Evolutionary conservation across 2,113 vertebrate genomes (phyloP).

Genomic region (Alouatta palliata): DNA sequence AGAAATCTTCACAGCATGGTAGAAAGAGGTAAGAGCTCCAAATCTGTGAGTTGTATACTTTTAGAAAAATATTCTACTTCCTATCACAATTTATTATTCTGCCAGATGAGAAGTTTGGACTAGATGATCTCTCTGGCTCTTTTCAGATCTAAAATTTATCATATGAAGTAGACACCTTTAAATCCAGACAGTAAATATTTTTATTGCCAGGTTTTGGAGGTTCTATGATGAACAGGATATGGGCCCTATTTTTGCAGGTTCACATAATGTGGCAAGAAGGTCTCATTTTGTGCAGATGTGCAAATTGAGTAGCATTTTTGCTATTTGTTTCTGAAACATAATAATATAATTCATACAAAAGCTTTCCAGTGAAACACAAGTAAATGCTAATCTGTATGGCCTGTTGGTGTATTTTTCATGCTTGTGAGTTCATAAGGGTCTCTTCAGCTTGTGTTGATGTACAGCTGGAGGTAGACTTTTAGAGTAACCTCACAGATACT

Average conservation of each 20-base stretch:
- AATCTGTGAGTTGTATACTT: not conserved
- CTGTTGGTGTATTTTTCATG: not conserved
- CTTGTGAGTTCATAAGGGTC: not conserved
- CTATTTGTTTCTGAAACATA: conserved; percentile 39
- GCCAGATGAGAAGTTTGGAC: not conserved
- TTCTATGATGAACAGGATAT: not conserved
- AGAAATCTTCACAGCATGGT: not conserved
- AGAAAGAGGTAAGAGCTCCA: not conserved
- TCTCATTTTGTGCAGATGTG: not conserved
- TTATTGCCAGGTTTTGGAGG: not conserved
- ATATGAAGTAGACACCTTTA: not conserved
- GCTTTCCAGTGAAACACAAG: not conserved
- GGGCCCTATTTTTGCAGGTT: not conserved
- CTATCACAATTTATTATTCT: not conserved
- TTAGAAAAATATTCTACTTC: not conserved
- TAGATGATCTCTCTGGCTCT: not conserved
- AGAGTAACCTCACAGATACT: not conserved
- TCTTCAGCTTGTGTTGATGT: not conserved
- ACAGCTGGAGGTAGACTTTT: not conserved
- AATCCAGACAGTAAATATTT: not conserved
- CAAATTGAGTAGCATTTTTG: not conserved
- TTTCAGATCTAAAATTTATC: not conserved
- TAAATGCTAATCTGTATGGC: not conserved
- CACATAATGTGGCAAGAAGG: not conserved
- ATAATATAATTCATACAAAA: not conserved